phyloP scores from a whole-genome alignment of 2,888 invertebrate genomes.

The Cantharis flavilabris region DNA sequence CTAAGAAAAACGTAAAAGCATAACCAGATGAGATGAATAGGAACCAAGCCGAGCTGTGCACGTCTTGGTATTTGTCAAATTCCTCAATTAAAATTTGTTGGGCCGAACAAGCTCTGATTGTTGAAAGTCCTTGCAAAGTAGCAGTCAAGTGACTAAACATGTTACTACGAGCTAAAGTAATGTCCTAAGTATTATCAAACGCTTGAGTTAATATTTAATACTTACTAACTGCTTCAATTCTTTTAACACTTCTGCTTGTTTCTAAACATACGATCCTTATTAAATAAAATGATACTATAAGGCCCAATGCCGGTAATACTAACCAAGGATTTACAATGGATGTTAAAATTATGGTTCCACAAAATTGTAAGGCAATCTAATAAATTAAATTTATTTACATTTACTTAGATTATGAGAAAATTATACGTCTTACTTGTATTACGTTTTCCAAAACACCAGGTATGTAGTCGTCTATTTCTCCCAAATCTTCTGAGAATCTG shows the following conservation, averaged over 20 bases:
- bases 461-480: constrained; percentile 14
- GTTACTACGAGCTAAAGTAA: constrained; percentile 71
- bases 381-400: constrained; percentile 18
- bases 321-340: constrained; percentile 67
- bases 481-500: constrained; percentile 69
- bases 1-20: constrained; percentile 47
- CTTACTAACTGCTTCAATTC: constrained; percentile 70
- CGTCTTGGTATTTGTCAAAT: constrained; percentile 65
- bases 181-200: not conserved
- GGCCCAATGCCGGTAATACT: constrained; percentile 63
- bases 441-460: constrained; percentile 10
- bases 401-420: not conserved
- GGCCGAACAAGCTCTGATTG: constrained; percentile 74
- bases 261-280: constrained; percentile 70
- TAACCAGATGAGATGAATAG: constrained; percentile 63
- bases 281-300: constrained; percentile 59
- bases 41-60: constrained; percentile 77
- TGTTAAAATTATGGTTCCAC: constrained; percentile 54
- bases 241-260: constrained; percentile 75
- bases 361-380: constrained; percentile 56
- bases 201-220: no score
- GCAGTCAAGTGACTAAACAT: constrained; percentile 77
- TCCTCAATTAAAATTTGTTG: constrained; percentile 65
- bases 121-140: constrained; percentile 75
- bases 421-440: constrained; percentile 61